Conservation (phyloP, 1,140 invertebrate species). For the Colletes latitarsis region DNA sequence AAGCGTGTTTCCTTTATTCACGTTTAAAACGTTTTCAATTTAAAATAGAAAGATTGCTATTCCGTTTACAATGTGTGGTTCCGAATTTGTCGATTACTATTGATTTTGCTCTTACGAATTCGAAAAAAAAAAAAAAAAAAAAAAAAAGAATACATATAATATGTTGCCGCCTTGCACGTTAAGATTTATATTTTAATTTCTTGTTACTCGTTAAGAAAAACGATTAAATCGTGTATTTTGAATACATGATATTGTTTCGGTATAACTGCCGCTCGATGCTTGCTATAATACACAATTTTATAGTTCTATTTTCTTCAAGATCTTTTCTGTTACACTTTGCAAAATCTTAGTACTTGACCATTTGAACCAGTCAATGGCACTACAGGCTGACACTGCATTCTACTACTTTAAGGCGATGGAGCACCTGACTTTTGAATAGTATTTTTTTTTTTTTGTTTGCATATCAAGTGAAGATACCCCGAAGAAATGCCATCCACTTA, state of each 20-base stretch:
- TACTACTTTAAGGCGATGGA: constrained; percentile 62
- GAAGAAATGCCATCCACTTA: constrained; percentile 44
- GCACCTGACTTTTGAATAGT: constrained; percentile 62
- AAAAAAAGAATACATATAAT: background rate
- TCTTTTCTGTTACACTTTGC: constrained; percentile 58
- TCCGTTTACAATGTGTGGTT: background rate
- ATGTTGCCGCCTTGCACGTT: constrained; percentile 9
- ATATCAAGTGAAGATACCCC: constrained; percentile 32
- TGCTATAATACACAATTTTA: constrained; percentile 33
- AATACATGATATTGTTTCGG: constrained; percentile 22
- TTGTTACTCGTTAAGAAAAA: constrained; percentile 30
- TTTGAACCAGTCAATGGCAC: constrained; percentile 64
- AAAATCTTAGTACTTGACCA: constrained; percentile 55
- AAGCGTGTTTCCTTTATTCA: background rate
- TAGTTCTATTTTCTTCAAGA: constrained; percentile 56
- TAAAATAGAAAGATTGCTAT: constrained; percentile 1
- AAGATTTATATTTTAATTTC: background rate
- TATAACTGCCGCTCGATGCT: constrained; percentile 24
- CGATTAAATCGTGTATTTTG: constrained; percentile 13
- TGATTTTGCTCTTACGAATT: constrained; percentile 8
- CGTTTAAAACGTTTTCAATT: background rate
- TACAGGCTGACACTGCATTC: constrained; percentile 42
- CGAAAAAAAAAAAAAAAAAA: constrained; percentile 6
- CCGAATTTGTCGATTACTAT: background rate
- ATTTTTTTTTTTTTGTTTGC: constrained; percentile 20